Base-by-base conservation (phyloP, 1,140 invertebrate genomes). In the Drosophila eugracilis region DNA sequence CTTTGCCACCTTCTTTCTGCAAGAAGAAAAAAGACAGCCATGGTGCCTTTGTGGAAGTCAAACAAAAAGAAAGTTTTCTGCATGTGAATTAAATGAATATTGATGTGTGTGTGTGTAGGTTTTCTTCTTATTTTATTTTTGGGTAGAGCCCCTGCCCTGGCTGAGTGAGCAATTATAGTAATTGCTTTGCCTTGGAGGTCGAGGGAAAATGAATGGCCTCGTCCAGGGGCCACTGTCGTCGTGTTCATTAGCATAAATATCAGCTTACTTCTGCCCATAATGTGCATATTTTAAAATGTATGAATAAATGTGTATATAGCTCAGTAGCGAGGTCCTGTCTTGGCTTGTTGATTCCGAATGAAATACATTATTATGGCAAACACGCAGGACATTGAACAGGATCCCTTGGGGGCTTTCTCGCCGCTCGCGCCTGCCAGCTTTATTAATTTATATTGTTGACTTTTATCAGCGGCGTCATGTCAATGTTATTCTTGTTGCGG, bases 381-480 rank as follows among this genome's bases (percentile, higher is more conserved):
- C 83, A 78, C 70, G 78, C 83, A 86, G 78, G 74, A 74, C 77
- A 79, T 63, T 57, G 75, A 75, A 62, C 76, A 55, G 30, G 72
- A 45, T 67, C 77, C 67, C 73, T 70, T 70, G 50, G 67, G 58
- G 80, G 60, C 60, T 49, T 44, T 44, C 36, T 58, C 36, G 54
- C 76, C 47, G 42, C 55, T 52, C 69, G 70, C 65, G 79, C 71
- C 77, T 85, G 73, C 74, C 83, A 81, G 77, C 78, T 86, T 88
- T 88, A 88, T 88, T 88, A 88, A 88, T 88, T 88, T 88, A 88
- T 83, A 88, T 88, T 88, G 83, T 88, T 89, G 83, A 88, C 83
- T 88, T 83, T 88, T 88, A 88, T 88, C 83, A 83, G 83, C 50
- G 50, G 77, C 58, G 39, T 62, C 81, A 73, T 77, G 72, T 86